Evolutionary conservation across 2,797 vertebrate genomes (phyloP).

Genomic region (Lepilemur ruficaudatus): DNA sequence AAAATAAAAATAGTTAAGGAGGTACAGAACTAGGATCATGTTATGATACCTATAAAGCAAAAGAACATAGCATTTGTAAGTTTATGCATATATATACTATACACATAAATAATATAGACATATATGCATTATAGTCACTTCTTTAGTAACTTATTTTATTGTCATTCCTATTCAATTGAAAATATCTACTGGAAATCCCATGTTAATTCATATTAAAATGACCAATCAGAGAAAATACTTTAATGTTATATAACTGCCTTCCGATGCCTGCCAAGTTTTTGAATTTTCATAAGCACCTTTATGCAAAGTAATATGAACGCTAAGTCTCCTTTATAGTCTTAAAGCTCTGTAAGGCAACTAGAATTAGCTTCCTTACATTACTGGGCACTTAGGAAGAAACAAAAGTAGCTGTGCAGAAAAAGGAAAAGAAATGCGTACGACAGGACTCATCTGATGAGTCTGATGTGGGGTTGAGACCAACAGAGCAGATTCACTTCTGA

Average conservation of each 20-base stretch:
- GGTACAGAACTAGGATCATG: conserved; percentile 26
- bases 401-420: background rate
- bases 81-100: background rate
- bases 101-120: background rate
- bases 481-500: background rate
- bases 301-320: background rate
- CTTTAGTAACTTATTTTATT: background rate
- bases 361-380: background rate
- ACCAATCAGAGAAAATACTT: background rate
- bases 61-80: background rate
- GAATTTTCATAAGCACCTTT: conserved; percentile 26
- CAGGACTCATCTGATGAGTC: background rate
- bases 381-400: background rate
- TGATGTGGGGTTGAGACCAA: background rate
- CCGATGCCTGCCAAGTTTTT: background rate
- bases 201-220: background rate
- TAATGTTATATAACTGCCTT: background rate
- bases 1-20: conserved; percentile 47
- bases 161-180: background rate
- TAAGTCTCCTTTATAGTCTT: background rate
- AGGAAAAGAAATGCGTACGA: background rate
- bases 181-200: background rate
- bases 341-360: background rate
- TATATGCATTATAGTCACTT: background rate
- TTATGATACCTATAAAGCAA: background rate